phyloP scores from a whole-genome alignment of 2,888 invertebrate species.

The Pyralis farinalis region DNA sequence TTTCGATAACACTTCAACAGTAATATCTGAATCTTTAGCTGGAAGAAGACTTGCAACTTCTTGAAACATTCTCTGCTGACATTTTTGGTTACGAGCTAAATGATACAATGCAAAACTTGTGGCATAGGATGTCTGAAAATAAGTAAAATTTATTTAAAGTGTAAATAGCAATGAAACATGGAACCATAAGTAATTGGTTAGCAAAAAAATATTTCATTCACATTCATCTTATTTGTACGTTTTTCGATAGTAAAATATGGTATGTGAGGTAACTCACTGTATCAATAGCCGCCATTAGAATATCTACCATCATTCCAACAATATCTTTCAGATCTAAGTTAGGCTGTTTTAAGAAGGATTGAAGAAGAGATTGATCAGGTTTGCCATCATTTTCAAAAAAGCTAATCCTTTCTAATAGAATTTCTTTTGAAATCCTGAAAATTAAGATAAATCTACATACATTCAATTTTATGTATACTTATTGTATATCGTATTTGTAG shows the following conservation, averaged over 20 bases:
- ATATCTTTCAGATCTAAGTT: constrained; percentile 89
- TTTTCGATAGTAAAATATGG: too few relatives aligned
- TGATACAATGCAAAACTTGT: constrained; percentile 90
- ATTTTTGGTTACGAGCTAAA: constrained; percentile 84
- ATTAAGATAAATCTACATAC: neutral
- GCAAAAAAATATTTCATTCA: too few relatives aligned
- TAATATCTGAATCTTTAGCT: constrained; percentile 67
- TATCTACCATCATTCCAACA: constrained; percentile 91
- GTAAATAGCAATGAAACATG: too few relatives aligned
- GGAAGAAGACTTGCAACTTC: constrained; percentile 83
- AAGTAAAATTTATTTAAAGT: constrained; percentile 2
- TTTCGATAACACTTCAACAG: constrained; percentile 77
- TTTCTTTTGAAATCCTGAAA: constrained; percentile 83
- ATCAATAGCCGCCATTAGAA: constrained; percentile 92
- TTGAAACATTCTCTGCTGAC: constrained; percentile 84
- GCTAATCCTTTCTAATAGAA: constrained; percentile 80
- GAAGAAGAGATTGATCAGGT: constrained; percentile 79
- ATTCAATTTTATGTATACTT: too few relatives aligned
- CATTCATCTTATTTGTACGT: too few relatives aligned
- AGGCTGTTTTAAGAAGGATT: constrained; percentile 85
- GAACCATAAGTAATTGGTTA: too few relatives aligned
- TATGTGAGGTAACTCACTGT: constrained; percentile 84
- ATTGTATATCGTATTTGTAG: too few relatives aligned
- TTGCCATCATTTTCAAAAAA: constrained; percentile 56
- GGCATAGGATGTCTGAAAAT: constrained; percentile 87